Evolutionary conservation across 2,113 vertebrate genomes (phyloP), one percentile per base, ranked within the genome.

Genomic region (Heterocephalus glaber): DNA sequence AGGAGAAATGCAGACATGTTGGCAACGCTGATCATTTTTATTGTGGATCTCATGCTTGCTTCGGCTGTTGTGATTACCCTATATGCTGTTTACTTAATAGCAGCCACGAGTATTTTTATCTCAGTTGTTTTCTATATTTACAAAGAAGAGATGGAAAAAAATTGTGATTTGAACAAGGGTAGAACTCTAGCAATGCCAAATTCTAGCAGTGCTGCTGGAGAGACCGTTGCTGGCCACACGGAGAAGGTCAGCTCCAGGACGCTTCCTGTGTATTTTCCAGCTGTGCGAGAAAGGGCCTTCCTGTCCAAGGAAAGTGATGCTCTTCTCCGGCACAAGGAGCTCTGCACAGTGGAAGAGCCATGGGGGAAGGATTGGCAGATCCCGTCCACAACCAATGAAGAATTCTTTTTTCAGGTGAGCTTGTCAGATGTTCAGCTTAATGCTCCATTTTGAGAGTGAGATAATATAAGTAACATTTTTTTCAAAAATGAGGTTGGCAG

Each of bases 31-130:
- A 33, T 94, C 60, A 65, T 97, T 92, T 97, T 96, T 1, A 0
- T 72, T 61, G 56, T 83, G 58, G 98, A 99, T 96, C 38, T 98
- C 17, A 1, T 94, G 1, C 79, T 99, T 0, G 98, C 98, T 0
- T 91, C 86, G 14, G 92, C 70, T 63, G n/a, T 98, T 33, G 98
- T 96, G 77, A 97, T 93, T 44, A 3, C 97, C 30, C 28, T 98
- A 1, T 98, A 98, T 3, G 72, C 96, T 0, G 7, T 82, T 12
- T 98, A 96, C 28, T 8, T 98, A 20, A 97, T 0, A 35, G 41
- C 0, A 76, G 96, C 17, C 74, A 68, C 54, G 33, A 54, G 49
- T 95, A 24, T 98, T 97, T 98, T 97, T 49, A 0, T 98, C 72
- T 68, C 96, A 56, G 58, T 95, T 81, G 89, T 97, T 95, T 96